These are phyloP conservation scores for Meteorus sp. DNA, from an alignment of 1,140 invertebrate species.

Conservation along the genomic window DNA sequence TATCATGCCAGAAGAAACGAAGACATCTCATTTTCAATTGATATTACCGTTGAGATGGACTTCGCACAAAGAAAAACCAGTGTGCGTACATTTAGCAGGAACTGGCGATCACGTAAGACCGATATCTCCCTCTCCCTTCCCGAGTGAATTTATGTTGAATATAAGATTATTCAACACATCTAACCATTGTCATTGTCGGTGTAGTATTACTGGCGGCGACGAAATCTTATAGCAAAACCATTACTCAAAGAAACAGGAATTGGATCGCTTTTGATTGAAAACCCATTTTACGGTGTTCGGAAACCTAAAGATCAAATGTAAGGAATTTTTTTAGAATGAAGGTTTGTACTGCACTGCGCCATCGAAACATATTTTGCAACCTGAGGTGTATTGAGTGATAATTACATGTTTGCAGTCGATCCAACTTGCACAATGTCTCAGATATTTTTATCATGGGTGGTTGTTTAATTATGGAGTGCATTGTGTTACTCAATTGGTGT, in stretches of 20 bases:
- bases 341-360: slow-evolving; percentile 32
- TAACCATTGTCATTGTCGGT: no score
- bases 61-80: slow-evolving; percentile 71
- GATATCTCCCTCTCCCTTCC: no score
- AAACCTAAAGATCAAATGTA: slow-evolving; percentile 92
- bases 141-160: slow-evolving; percentile 19
- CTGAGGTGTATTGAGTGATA: slow-evolving; percentile 5
- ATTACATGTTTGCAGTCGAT: slow-evolving; percentile 68
- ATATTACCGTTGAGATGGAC: slow-evolving; percentile 82
- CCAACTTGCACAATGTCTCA: slow-evolving; percentile 91
- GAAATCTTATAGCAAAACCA: slow-evolving; percentile 88
- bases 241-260: slow-evolving; percentile 88
- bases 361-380: slow-evolving; percentile 2
- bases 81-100: slow-evolving; percentile 93
- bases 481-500: slow-evolving; percentile 93
- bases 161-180: no score
- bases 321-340: slow-evolving; percentile 53
- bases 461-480: slow-evolving; percentile 90
- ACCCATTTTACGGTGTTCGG: slow-evolving; percentile 93
- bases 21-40: slow-evolving; percentile 82
- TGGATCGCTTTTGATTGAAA: slow-evolving; percentile 93
- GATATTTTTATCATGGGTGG: slow-evolving; percentile 99
- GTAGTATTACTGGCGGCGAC: slow-evolving; percentile 89
- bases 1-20: slow-evolving; percentile 81
- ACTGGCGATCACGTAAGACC: slow-evolving; percentile 96